These are phyloP conservation scores for Apocrypta bakeri DNA, from an alignment of 1,140 invertebrate species.

Conservation along the genomic window DNA sequence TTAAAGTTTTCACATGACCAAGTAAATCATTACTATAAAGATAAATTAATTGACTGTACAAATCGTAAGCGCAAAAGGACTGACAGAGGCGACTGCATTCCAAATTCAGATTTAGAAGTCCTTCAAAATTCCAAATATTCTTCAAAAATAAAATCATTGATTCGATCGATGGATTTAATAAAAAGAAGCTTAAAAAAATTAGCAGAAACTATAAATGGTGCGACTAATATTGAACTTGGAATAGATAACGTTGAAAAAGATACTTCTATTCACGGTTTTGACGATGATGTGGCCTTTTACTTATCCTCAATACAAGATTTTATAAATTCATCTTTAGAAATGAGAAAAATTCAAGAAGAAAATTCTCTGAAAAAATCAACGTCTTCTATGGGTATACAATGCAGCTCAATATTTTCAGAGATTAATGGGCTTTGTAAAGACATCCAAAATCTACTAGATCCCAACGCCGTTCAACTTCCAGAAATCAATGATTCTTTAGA, in stretches of 20 bases:
- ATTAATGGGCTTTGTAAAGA: conserved; percentile 21
- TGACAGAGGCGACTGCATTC: conserved; percentile 50
- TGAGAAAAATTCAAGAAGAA: background rate
- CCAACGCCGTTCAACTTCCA: background rate
- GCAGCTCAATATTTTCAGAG: background rate
- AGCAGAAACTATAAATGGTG: background rate
- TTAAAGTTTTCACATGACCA: conserved; percentile 60
- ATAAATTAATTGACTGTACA: conserved; percentile 57
- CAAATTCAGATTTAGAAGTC: conserved; percentile 39
- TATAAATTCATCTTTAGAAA: background rate
- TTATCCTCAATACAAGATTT: background rate
- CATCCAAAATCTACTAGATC: conserved; percentile 20
- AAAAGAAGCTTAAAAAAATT: conserved; percentile 41
- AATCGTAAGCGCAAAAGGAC: conserved; percentile 56
- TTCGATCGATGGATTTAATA: conserved; percentile 27
- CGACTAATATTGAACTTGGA: background rate
- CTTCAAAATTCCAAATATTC: conserved; percentile 56
- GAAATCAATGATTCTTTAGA: conserved; percentile 14
- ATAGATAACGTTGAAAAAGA: background rate
- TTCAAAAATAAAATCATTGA: conserved; percentile 43
- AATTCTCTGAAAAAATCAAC: background rate
- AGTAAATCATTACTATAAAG: conserved; percentile 62
- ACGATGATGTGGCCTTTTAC: background rate
- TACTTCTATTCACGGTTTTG: background rate
- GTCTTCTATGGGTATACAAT: conserved; percentile 1